These are phyloP conservation scores for Choloepus didactylus DNA, from an alignment of 2,797 vertebrate genomes.

Conservation along the genomic window DNA sequence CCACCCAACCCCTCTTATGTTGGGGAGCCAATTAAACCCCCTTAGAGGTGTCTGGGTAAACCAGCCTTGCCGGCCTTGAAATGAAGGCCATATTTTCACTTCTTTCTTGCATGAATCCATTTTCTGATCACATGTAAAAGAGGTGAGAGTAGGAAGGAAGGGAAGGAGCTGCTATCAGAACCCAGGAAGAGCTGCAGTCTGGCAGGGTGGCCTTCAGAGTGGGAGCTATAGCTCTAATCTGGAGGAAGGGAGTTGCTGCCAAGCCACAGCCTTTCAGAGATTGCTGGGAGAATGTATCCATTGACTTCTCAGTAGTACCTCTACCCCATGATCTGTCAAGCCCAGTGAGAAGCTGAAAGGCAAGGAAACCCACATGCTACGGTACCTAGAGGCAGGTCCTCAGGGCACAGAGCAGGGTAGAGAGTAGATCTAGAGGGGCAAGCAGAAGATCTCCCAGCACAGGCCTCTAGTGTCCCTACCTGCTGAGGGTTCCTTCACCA, in stretches of 20 bases:
- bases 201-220: neutral
- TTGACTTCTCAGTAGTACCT: neutral
- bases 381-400: neutral
- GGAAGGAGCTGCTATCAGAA: neutral
- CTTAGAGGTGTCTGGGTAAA: neutral
- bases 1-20: neutral
- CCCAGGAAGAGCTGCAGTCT: neutral
- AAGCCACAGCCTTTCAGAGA: neutral
- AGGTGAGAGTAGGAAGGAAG: neutral
- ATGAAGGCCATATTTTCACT: neutral
- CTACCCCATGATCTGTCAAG: neutral
- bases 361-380: neutral
- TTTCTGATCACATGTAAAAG: constrained; percentile 1
- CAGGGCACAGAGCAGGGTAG: neutral
- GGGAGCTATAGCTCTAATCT: neutral
- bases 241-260: neutral
- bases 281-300: neutral
- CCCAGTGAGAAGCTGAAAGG: neutral
- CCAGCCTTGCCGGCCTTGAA: neutral
- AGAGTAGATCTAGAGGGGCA: neutral
- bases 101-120: neutral
- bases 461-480: neutral
- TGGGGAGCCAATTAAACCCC: neutral
- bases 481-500: neutral
- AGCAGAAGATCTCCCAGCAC: neutral